A percentile compares a stretch with the other conserved stretches of the same genome.
Conservation (phyloP, 2,113 vertebrate genomes). For the Lontra canadensis region DNA sequence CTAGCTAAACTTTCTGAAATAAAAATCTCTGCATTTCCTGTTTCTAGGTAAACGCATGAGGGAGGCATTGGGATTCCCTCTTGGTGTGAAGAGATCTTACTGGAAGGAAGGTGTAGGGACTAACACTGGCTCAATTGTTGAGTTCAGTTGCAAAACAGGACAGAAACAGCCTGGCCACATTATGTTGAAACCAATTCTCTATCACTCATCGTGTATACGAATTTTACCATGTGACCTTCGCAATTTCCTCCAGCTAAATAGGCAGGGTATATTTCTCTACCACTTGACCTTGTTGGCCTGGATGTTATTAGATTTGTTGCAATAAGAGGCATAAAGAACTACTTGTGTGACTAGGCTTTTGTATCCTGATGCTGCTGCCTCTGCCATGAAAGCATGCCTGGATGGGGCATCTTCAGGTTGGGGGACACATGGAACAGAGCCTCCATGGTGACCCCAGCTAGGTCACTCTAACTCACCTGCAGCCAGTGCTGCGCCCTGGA, state of each 20-base stretch:
- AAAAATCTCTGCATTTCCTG: background rate
- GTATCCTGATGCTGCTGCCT: too few relatives aligned
- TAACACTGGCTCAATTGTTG: background rate
- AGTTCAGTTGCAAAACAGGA: background rate
- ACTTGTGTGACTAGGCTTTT: too few relatives aligned
- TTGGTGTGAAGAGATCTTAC: background rate
- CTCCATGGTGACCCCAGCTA: background rate
- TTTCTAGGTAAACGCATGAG: background rate
- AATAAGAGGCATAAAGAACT: background rate
- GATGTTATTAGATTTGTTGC: background rate
- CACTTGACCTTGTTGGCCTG: background rate
- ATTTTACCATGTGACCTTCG: background rate
- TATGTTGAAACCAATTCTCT: background rate
- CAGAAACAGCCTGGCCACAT: background rate
- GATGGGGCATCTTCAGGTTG: accelerated
- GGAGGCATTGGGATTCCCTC: background rate
- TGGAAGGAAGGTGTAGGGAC: background rate
- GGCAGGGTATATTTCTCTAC: background rate
- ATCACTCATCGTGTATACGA: accelerated
- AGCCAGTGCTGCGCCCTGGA: too few relatives aligned
- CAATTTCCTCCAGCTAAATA: background rate
- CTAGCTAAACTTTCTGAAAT: background rate
- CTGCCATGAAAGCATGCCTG: too few relatives aligned
- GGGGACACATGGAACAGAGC: too few relatives aligned
- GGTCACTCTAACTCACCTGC: background rate